Base-by-base conservation (phyloP, 2,888 invertebrate species). In the Folsomia manolachei region DNA sequence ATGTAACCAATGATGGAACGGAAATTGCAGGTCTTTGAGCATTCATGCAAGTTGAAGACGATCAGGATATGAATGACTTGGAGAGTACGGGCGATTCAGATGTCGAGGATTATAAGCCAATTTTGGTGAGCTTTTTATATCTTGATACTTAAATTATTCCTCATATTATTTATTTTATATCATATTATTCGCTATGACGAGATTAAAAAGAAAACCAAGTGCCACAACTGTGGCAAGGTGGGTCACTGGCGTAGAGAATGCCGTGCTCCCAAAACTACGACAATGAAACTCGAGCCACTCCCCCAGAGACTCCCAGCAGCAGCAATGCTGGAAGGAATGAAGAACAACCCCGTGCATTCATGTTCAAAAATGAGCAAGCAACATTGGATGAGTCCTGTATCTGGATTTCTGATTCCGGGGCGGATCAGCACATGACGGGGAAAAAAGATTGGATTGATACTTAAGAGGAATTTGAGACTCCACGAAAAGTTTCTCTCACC, bases 391-490 rank as follows among this genome's bases (percentile, higher is more conserved):
- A 27, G 63, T 63, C 1, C 19, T 14, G 7, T 69, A n/a, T n/a
- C n/a, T n/a, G 69, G 69, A 56, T 56, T 27, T 23, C 23, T 4
- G 69, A 69, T 27, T 63, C 63, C 25, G 69, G 69, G 1, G 69
- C 69, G 1, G 21, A 18, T 27, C 63, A 62, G 18, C 69, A 69
- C 25, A 25, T 69, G 1, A 27, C 24, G 9, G 69, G 69, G 23
- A 69, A 21, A 1, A 27, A 7, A 9, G 62, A 62, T 1, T 63
- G 61, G 69, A 63, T 69, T 23, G 11, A n/a, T 1, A 27, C 24
- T 11, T 65, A 27, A 2, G 19, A 26, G 7, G 2, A 1, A 11
- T 60, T 69, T 61, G 63, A 62, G 1, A 63, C 21, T 11, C 51
- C 39, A 9, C 23, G 23, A 25, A 21, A 1, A 1, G 24, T 69